Evolutionary conservation across 2,797 vertebrate species (phyloP), one percentile per base, ranked within the genome.

Genomic region (Sphenopsis melanotis): DNA sequence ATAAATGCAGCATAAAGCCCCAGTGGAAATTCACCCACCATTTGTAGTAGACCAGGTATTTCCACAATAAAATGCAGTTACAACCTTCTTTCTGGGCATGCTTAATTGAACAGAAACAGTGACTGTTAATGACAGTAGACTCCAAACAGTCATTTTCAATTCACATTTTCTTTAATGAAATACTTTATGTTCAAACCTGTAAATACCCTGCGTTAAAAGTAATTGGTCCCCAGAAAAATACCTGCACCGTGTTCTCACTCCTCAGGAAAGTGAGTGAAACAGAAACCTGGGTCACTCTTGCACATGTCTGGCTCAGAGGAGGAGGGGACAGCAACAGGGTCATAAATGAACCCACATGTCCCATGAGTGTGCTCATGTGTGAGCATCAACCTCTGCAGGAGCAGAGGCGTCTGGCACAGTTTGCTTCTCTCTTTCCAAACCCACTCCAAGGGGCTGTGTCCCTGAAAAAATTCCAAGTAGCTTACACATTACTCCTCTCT

Each of bases 31-130:
- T 97, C 76, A 70, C 83, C 87, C 53, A 80, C 63, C 70, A 88
- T 96, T 96, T 97, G 93, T 94, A 80, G 84, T 70, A 37, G 89
- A 85, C 87, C 88, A 89, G 82, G 93, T 94, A 87, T 94, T 97
- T 97, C 95, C 96, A 92, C 68, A 72, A 78, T 96, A 95, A 97
- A 97, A 94, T 75, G 37, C 47, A 61, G 76, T 89, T 72, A 95
- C 68, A 93, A 19, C 66, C 52, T 65, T 77, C 86, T 87, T 90
- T 53, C 42, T 94, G 78, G 93, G 74, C 90, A 72, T 75, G 24
- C 96, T 96, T 94, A 94, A 64, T 66, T 95, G 70, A 96, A 95
- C 74, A 97, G 91, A 97, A 96, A 93, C 44, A 44, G 90, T 93
- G 88, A 83, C 93, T 90, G 94, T 76, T 93, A 93, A 95, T 96